These are phyloP conservation scores for Meandrina meandrites DNA, from an alignment of 92 coral and sea anemone species.

Conservation along the genomic window DNA sequence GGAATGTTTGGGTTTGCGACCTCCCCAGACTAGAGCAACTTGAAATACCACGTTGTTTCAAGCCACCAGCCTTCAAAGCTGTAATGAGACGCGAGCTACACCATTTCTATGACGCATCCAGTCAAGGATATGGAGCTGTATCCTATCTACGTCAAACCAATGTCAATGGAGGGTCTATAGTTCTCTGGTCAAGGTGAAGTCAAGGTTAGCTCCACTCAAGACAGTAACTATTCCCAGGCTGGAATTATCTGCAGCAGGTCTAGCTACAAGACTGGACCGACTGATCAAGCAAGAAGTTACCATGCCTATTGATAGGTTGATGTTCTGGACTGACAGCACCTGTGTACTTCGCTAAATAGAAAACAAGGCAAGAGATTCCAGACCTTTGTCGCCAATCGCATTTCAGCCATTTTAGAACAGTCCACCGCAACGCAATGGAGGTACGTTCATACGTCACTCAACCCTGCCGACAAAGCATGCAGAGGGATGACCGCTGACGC, in stretches of 20 bases:
- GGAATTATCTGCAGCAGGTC: slow-evolving; percentile 57
- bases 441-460: slow-evolving; percentile 11
- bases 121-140: slow-evolving; percentile 49
- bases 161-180: background rate
- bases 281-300: slow-evolving; percentile 30
- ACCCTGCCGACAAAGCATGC: slow-evolving; percentile 49
- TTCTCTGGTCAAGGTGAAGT: slow-evolving; percentile 39
- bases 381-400: slow-evolving; percentile 47
- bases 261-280: slow-evolving; percentile 44
- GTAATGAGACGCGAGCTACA: slow-evolving; percentile 25
- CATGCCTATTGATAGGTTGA: background rate
- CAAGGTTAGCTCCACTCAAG: slow-evolving; percentile 45
- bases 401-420: slow-evolving; percentile 31
- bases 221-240: slow-evolving; percentile 43
- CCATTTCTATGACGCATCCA: slow-evolving; percentile 31
- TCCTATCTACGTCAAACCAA: slow-evolving; percentile 23
- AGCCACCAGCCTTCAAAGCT: slow-evolving; percentile 41
- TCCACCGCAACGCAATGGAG: slow-evolving; percentile 54
- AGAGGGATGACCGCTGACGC: slow-evolving; percentile 30
- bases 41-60: slow-evolving; percentile 37
- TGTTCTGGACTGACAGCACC: slow-evolving; percentile 45
- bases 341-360: slow-evolving; percentile 41
- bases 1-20: slow-evolving; percentile 50
- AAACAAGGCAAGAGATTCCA: slow-evolving; percentile 36
- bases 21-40: slow-evolving; percentile 27